Evolutionary conservation across 2,888 invertebrate genomes (phyloP), one percentile per base, ranked within the genome.

Genomic region (Lasioglossum marginatum): DNA sequence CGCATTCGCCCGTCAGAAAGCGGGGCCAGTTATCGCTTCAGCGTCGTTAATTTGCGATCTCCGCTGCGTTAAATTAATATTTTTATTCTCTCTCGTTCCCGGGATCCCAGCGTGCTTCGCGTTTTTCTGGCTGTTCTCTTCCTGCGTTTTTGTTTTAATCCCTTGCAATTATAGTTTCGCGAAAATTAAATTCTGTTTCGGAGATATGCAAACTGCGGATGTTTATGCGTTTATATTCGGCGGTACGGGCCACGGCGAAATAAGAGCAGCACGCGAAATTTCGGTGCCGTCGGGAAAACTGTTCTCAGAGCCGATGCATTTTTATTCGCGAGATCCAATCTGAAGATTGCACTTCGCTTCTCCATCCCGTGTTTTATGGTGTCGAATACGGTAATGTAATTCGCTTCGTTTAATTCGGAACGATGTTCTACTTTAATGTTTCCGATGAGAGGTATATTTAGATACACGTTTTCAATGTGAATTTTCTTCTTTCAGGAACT

Each of bases 121-220:
- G 10, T 52, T 52, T 48, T 3, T 52, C 23, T 52, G 8, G 52
- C n/a, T 4, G n/a, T 52, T n/a, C 1, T 3, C 1, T 3, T 10
- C 10, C 23, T 52, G 2, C 19, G 52, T 63, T 31, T 63, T 63
- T 27, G 14, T 27, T n/a, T 27, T 14, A 27, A 2, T 31, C 4
- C 5, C 31, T 2, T 14, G 63, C 63, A 63, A 63, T 63, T 63
- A 31, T 63, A 5, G 31, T 63, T 63, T 16, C 16, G 2, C 63
- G 31, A 27, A 31, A 63, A 63, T 63, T 63, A 63, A 63, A 63
- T 63, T 63, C 63, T 31, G 63, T 31, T 63, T 63, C 63, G 63
- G 2, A 16, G 31, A 63, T 31, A 63, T 16, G 4, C 31, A 63
- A 63, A 63, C 31, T 31, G 14, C 31, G 63, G 63, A 63, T 63